Conservation (phyloP, 2,797 vertebrate species). For the Prionace glauca region DNA sequence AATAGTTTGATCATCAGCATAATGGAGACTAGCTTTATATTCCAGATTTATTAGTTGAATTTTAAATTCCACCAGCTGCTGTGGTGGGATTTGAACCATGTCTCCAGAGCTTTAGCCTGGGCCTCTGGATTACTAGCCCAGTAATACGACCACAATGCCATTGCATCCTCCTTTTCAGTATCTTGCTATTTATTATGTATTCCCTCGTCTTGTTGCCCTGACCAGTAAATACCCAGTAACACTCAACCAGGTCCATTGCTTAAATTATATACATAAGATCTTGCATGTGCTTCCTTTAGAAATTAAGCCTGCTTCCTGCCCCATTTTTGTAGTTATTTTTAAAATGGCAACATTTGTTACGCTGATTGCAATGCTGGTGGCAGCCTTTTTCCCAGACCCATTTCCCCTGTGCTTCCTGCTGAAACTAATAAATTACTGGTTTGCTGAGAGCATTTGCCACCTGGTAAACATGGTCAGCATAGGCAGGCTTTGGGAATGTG, state of each 20-base stretch:
- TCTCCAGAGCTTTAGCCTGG: too few relatives aligned
- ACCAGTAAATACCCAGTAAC: neutral
- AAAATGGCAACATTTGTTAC: neutral
- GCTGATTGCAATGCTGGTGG: neutral
- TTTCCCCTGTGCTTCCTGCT: neutral
- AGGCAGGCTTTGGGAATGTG: neutral
- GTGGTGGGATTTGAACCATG: too few relatives aligned
- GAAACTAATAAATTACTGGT: neutral
- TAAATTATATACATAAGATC: neutral
- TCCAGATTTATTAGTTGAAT: too few relatives aligned
- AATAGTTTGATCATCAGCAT: too few relatives aligned
- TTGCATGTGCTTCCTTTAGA: neutral
- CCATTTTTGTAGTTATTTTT: neutral
- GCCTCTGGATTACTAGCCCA: too few relatives aligned
- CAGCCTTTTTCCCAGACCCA: neutral
- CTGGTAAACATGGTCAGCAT: neutral
- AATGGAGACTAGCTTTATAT: too few relatives aligned
- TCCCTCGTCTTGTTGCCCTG: neutral
- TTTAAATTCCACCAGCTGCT: too few relatives aligned
- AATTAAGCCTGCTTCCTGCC: neutral
- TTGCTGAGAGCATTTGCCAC: neutral
- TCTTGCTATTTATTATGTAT: neutral
- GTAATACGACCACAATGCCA: too few relatives aligned
- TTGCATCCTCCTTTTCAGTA: neutral
- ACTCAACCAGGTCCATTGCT: neutral